Evolutionary conservation across 2,113 vertebrate genomes (phyloP).

Genomic region (Hydropotes inermis): DNA sequence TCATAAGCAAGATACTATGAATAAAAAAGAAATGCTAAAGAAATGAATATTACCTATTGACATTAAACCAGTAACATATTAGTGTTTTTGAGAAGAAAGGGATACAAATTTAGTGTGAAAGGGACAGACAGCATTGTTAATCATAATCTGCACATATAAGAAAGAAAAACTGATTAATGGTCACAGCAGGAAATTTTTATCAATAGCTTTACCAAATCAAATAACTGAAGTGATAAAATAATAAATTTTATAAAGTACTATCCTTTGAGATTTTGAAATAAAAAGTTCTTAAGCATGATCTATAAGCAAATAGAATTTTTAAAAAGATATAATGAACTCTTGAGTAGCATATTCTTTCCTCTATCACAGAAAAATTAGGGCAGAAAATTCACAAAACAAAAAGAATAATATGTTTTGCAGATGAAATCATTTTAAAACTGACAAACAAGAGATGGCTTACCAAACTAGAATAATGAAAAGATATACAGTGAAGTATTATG

Average conservation of each 20-base stretch:
- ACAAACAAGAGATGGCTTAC: neutral
- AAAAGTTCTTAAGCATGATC: conserved; percentile 2
- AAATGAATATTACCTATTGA: neutral
- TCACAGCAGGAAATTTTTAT: neutral
- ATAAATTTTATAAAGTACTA: neutral
- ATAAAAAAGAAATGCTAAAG: neutral
- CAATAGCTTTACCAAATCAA: conserved; percentile 30
- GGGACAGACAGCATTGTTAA: neutral
- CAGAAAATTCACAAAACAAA: neutral
- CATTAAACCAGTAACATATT: neutral
- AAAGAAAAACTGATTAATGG: neutral
- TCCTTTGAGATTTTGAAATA: neutral
- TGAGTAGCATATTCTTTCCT: neutral
- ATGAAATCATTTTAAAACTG: neutral
- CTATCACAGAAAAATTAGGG: neutral
- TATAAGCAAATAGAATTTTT: neutral
- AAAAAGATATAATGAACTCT: neutral
- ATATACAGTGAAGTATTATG: neutral
- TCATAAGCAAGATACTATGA: neutral
- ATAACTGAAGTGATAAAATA: neutral
- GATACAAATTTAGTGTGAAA: neutral
- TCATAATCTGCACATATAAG: neutral
- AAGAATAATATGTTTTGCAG: neutral
- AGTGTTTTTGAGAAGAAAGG: neutral
- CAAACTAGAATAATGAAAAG: neutral